Base-by-base conservation (phyloP, 2,888 invertebrate genomes). In the Sminthurinus aureus region DNA sequence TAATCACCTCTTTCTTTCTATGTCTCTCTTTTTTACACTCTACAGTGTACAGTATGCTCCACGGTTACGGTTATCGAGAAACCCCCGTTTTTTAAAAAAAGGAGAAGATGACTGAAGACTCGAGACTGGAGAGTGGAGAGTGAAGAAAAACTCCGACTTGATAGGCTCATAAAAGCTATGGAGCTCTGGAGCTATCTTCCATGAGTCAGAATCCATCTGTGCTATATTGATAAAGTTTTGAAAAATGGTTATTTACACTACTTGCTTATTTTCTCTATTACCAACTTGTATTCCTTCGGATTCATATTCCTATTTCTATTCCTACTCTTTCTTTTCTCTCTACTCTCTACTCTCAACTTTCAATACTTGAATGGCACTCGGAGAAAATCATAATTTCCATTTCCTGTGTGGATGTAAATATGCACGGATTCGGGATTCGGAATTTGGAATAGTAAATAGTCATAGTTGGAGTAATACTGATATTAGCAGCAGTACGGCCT, bases 191-290 rank as follows among this genome's bases (percentile, higher is more conserved):
- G 84, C 88, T 88, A 87, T 89, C 87, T 87, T 86, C 85, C 82
- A 82, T 84, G 87, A 87, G 84, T 86, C 86, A 87, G 88, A 88
- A 89, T 89, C 87, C 89, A 89, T 89, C 89, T 89, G 89, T 88
- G 87, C 87, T 87, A 88, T 89, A 89, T 89, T 89, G 89, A 89
- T 89, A 89, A 89, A 88, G 89, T 89, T 38, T 89, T 88, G 89
- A 89, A 88, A 89, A 89, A 89, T 89, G 88, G 89, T 87, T 89
- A 89, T 89, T 88, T 88, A 87, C 88, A 88, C 85, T 88, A 86
- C 85, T 58, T 58, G 15, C 9, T 6, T 38, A 38, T 38, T 38
- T 38, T 58, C 18, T 15, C 58, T 58, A 58, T 58, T 58, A 58
- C 58, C 18, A 85, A 85, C 86, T 86, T 38, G 38, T 38, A 38